Evolutionary conservation across 2,888 invertebrate species (phyloP), one percentile per base, ranked within the genome.

Genomic region (Leptinotarsa tumamoca): DNA sequence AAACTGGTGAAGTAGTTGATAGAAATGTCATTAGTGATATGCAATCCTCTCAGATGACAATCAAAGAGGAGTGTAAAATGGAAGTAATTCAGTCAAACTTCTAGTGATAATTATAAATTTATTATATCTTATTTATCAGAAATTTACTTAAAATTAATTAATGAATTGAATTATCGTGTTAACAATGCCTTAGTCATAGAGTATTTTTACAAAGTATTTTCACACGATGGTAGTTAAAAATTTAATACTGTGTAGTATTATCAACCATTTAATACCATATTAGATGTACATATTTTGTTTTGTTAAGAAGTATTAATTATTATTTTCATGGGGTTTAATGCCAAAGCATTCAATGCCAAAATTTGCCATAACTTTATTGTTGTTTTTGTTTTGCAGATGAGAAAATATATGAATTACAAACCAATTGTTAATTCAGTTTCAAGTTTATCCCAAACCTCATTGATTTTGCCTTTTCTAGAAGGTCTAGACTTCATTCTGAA

Each of bases 341-440:
- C 89, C 89, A 89, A 88, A 88, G 88, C 89, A 88, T 88, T 87
- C 87, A 88, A 88, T 87, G 88, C 88, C 88, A 89, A 89, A 88
- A 87, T 87, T 86, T 88, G 88, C 88, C 88, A 89, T 88, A 87
- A 80, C 81, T 82, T 86, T 86, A 86, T 87, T 86, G 87, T 87
- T 87, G 86, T 85, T 86, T 85, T 86, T 86, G 85, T 86, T 86
- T 85, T 84, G 82, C 82, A 84, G 82, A 84, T 81, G 81, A 84
- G 82, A 81, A 83, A 83, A 84, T 84, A 84, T 84, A 84, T 83
- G 77, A 83, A 77, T 82, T 81, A 78, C 77, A 74, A 78, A 63
- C 17, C 27, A 63, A 4, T 63, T 27, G 5, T 10, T 61, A 23
- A 5, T 15, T 21, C 56, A 21, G 17, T 23, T 61, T 61, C 15